Evolutionary conservation across 2,113 vertebrate species (phyloP).

Genomic region (Nipponia nippon): DNA sequence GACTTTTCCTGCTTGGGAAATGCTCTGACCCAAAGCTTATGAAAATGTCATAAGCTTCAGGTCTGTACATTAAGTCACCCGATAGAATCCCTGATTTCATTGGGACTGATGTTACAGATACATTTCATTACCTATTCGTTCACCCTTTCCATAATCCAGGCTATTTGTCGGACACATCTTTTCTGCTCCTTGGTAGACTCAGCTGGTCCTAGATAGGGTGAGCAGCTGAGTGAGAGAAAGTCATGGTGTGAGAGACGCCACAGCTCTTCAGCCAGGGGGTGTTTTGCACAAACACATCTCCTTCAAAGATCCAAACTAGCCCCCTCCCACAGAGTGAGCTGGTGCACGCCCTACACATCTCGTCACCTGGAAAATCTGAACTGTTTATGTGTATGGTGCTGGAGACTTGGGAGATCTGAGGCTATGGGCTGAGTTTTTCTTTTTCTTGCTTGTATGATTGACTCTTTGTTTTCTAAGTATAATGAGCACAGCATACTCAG

Average conservation of each 20-base stretch:
- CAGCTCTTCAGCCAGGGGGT: not conserved
- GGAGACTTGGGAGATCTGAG: not conserved
- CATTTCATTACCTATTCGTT: not conserved
- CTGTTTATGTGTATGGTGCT: not conserved
- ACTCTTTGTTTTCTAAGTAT: not conserved
- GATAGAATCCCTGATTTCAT: not conserved
- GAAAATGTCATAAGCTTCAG: not conserved
- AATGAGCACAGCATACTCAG: not conserved
- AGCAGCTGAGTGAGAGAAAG: not conserved
- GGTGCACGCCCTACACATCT: not conserved
- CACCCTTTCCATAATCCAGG: not conserved
- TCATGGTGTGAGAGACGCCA: not conserved
- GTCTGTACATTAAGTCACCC: not conserved
- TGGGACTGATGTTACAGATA: not conserved
- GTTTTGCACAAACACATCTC: not conserved
- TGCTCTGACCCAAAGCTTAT: not conserved
- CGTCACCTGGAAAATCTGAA: not conserved
- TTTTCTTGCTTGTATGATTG: not conserved
- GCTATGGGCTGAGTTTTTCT: not conserved
- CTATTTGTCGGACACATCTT: not conserved
- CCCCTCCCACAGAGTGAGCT: not conserved
- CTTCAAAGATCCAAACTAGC: not conserved
- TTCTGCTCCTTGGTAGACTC: not conserved
- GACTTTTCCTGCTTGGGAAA: not conserved
- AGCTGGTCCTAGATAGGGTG: not conserved